Conservation (phyloP, 2,888 invertebrate genomes). For the Polymixis flavicincta region DNA sequence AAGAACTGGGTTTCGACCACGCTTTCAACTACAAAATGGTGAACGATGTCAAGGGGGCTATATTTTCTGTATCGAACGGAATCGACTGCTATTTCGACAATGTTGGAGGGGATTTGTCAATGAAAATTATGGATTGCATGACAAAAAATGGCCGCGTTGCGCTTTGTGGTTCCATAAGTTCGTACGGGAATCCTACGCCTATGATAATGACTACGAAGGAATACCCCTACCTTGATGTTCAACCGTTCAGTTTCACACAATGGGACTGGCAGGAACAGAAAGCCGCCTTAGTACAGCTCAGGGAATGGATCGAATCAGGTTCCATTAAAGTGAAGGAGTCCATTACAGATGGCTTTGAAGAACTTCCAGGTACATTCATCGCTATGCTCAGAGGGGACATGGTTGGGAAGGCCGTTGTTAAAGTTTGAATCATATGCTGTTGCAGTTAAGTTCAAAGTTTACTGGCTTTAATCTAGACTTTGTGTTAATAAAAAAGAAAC, state of each 20-base stretch:
- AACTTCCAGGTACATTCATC: conserved; percentile 72
- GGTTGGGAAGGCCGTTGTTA: conserved; percentile 73
- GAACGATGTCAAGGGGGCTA: conserved; percentile 77
- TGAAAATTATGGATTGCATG: conserved; percentile 90
- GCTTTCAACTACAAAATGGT: conserved; percentile 93
- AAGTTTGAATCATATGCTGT: conserved; percentile 67
- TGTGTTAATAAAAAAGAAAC: conserved; percentile 22
- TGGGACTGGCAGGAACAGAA: conserved; percentile 69
- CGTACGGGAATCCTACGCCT: conserved; percentile 77
- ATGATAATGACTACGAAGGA: conserved; percentile 44
- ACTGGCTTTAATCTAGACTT: conserved; percentile 1
- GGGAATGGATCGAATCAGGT: conserved; percentile 71
- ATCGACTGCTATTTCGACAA: conserved; percentile 94
- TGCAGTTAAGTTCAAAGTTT: conserved; percentile 47
- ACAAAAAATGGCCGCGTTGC: conserved; percentile 90
- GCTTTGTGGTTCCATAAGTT: conserved; percentile 91
- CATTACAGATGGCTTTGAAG: conserved; percentile 73
- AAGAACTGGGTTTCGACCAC: conserved; percentile 91
- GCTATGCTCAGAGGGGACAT: conserved; percentile 69
- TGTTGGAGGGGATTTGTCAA: conserved; percentile 92
- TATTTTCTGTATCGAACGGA: conserved; percentile 91
- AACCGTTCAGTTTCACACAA: conserved; percentile 75
- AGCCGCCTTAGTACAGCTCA: conserved; percentile 68
- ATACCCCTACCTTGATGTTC: conserved; percentile 53
- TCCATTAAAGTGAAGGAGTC: conserved; percentile 74